These are phyloP conservation scores for Gymnothorax reevesii DNA, from an alignment of 2,797 vertebrate genomes.

Conservation along the genomic window DNA sequence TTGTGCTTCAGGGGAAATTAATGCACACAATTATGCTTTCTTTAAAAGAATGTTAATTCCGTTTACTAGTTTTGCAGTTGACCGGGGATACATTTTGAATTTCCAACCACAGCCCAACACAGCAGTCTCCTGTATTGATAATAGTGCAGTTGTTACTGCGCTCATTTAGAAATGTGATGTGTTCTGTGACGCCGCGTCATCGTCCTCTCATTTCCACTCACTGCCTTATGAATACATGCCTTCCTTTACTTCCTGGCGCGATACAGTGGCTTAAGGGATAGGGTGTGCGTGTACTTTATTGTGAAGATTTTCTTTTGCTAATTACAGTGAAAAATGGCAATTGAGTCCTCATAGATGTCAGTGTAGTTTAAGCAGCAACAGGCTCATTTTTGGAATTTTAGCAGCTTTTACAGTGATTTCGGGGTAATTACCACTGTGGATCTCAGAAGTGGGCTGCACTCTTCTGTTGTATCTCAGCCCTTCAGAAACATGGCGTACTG, in stretches of 20 bases:
- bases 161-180: conserved; percentile 36
- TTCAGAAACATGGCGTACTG: background rate
- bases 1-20: background rate
- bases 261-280: background rate
- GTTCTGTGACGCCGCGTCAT: conserved; percentile 40
- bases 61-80: background rate
- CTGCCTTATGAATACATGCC: conserved; percentile 29
- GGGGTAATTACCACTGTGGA: conserved; percentile 53
- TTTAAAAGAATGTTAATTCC: background rate
- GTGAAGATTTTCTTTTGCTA: conserved; percentile 42
- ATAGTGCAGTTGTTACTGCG: conserved; percentile 24
- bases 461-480: conserved; percentile 8
- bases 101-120: background rate
- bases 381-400: conserved; percentile 54
- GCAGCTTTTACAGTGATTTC: conserved; percentile 49
- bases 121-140: background rate
- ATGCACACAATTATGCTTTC: background rate
- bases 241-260: background rate
- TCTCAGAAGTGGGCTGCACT: conserved; percentile 24
- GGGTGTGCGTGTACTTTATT: conserved; percentile 30
- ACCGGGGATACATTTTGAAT: background rate
- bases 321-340: conserved; percentile 56
- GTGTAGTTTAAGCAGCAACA: conserved; percentile 44
- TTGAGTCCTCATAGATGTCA: conserved; percentile 42
- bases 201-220: conserved; percentile 19